Percentiles rank a stretch among this genome's conserved stretches.
phyloP scores from a whole-genome alignment of 2,888 invertebrate species.

The Phyllotreta striolata region DNA sequence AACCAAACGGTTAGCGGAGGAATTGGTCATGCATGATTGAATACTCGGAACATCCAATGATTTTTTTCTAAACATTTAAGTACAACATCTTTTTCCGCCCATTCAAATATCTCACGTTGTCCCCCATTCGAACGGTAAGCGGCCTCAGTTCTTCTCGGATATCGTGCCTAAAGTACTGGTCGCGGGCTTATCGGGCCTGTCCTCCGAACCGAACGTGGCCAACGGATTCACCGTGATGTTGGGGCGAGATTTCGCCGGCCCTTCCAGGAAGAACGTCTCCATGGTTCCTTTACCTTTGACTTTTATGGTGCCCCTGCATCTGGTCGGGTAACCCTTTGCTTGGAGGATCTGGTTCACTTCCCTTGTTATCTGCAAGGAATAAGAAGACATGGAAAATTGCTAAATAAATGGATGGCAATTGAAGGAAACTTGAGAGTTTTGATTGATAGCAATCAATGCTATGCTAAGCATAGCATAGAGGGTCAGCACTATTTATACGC shows the following conservation, averaged over 20 bases:
- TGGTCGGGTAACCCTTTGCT: constrained; percentile 79
- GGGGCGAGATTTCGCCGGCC: constrained; percentile 51
- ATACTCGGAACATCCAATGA: no score
- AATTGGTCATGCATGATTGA: no score
- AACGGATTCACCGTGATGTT: constrained; percentile 60
- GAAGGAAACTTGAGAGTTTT: not conserved
- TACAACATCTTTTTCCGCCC: constrained; percentile 8
- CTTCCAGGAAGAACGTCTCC: constrained; percentile 84
- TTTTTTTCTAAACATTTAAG: constrained; percentile 2
- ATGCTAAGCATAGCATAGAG: no score
- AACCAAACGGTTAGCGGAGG: no score
- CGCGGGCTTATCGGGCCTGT: constrained; percentile 40
- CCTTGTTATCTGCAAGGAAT: constrained; percentile 76
- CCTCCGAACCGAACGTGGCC: constrained; percentile 43
- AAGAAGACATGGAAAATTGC: constrained; percentile 2
- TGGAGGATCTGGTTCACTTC: constrained; percentile 85
- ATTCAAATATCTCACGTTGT: constrained; percentile 18
- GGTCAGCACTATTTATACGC: no score
- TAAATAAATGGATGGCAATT: no score
- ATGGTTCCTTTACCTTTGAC: constrained; percentile 96
- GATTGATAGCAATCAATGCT: no score
- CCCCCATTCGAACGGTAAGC: constrained; percentile 6
- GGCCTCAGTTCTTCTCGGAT: constrained; percentile 49
- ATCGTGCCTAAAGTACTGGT: constrained; percentile 51
- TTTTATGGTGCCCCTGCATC: constrained; percentile 86